Evolutionary conservation across 2,113 vertebrate genomes (phyloP).

Genomic region (Elachura formosa): DNA sequence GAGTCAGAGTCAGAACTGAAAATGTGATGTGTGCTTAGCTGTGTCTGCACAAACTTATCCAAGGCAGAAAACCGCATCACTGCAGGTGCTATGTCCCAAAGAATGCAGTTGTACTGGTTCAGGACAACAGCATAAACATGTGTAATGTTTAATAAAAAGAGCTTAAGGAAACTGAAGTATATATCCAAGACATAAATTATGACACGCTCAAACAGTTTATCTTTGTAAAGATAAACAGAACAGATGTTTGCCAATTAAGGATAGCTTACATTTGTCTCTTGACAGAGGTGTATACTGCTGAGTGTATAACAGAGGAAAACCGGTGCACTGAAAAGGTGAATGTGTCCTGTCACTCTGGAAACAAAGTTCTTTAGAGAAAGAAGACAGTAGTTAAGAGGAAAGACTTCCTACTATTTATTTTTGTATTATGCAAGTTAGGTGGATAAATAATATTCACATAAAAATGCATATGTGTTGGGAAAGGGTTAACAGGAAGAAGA

Average conservation of each 20-base stretch:
- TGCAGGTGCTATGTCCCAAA: neutral
- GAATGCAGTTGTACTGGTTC: neutral
- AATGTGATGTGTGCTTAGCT: neutral
- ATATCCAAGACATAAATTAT: neutral
- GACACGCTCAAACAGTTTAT: neutral
- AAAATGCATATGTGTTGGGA: neutral
- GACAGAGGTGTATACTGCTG: neutral
- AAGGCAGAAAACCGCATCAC: neutral
- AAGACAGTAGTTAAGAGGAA: neutral
- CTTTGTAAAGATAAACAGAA: neutral
- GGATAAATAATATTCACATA: neutral
- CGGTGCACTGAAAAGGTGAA: neutral
- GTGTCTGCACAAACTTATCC: neutral
- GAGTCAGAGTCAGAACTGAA: neutral
- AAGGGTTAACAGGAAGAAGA: neutral
- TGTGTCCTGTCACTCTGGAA: neutral
- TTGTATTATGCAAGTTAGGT: neutral
- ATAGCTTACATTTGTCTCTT: neutral
- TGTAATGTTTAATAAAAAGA: neutral
- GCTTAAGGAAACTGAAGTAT: neutral
- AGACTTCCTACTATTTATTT: neutral
- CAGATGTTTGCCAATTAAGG: neutral
- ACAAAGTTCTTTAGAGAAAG: neutral
- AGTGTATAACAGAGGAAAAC: neutral
- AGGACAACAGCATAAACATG: neutral